phyloP scores from a whole-genome alignment of 1,140 invertebrate genomes.

The Pogonus chalceus region DNA sequence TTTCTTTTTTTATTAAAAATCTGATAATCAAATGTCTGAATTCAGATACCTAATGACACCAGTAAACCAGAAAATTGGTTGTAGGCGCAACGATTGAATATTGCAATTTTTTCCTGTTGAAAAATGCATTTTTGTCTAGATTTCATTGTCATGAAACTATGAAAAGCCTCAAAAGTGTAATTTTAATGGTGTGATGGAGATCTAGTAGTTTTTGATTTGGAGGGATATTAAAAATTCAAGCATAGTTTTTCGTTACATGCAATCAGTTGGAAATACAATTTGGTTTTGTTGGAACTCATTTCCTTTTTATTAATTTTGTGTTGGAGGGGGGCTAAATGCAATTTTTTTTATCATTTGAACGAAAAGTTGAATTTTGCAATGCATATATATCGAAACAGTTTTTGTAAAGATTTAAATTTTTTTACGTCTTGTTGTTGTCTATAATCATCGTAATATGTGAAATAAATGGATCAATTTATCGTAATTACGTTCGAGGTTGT shows the following conservation, averaged over 20 bases:
- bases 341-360: not conserved
- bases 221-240: slow-evolving; percentile 2
- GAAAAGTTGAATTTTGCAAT: not conserved
- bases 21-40: too few species aligned
- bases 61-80: not conserved
- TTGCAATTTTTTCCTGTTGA: slow-evolving; percentile 6
- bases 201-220: slow-evolving; percentile 5
- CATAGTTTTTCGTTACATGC: slow-evolving; percentile 4
- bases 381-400: not conserved
- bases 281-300: too few species aligned
- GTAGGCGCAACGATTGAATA: not conserved
- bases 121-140: not conserved
- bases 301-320: not conserved
- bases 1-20: too few species aligned
- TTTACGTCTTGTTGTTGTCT: slow-evolving; percentile 11
- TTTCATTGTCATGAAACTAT: not conserved
- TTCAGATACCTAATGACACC: not conserved
- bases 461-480: slow-evolving; percentile 31
- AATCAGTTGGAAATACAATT: slow-evolving; percentile 4
- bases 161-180: not conserved
- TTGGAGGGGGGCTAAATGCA: slow-evolving; percentile 4
- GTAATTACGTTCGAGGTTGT: not conserved
- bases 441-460: slow-evolving; percentile 21
- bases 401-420: slow-evolving; percentile 16
- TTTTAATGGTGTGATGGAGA: not conserved